Conservation (phyloP, 2,888 invertebrate genomes). For the Didymodactylos carnosus region DNA sequence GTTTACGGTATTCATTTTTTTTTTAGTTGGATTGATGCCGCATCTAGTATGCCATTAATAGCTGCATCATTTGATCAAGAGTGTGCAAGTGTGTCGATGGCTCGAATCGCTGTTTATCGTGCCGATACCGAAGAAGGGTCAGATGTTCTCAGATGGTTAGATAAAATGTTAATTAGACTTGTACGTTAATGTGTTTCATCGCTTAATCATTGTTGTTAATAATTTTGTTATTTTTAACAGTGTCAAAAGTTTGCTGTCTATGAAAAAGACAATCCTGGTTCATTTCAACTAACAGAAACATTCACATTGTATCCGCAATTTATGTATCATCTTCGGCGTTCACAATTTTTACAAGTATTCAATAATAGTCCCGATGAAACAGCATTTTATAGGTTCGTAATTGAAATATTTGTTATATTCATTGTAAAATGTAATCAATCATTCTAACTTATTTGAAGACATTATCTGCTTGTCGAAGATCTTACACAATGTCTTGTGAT, state of each 20-base stretch:
- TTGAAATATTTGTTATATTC: background rate
- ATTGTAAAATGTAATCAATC: no score
- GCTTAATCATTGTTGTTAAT: background rate
- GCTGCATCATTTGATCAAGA: conserved; percentile 93
- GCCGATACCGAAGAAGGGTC: conserved; percentile 71
- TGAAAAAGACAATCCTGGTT: conserved; percentile 83
- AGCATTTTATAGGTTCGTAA: conserved; percentile 64
- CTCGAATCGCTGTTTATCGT: conserved; percentile 78
- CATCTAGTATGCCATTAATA: conserved; percentile 62
- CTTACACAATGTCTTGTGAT: conserved; percentile 89
- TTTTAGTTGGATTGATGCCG: conserved; percentile 77
- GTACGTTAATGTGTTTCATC: conserved; percentile 38
- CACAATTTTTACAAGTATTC: conserved; percentile 96
- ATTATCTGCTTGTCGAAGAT: conserved; percentile 90
- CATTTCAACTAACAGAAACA: conserved; percentile 81
- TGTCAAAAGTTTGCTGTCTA: conserved; percentile 99
- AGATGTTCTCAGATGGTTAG: conserved; percentile 93
- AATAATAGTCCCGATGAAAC: conserved; percentile 99
- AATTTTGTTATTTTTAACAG: conserved; percentile 37
- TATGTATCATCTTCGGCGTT: conserved; percentile 93
- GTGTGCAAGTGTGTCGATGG: conserved; percentile 88
- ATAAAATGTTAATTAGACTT: conserved; percentile 83
- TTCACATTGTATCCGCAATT: conserved; percentile 97
- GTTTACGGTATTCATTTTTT: background rate
- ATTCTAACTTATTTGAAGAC: conserved; percentile 40